phyloP scores from a whole-genome alignment of 2,113 vertebrate genomes.

The Phocoena sinus region DNA sequence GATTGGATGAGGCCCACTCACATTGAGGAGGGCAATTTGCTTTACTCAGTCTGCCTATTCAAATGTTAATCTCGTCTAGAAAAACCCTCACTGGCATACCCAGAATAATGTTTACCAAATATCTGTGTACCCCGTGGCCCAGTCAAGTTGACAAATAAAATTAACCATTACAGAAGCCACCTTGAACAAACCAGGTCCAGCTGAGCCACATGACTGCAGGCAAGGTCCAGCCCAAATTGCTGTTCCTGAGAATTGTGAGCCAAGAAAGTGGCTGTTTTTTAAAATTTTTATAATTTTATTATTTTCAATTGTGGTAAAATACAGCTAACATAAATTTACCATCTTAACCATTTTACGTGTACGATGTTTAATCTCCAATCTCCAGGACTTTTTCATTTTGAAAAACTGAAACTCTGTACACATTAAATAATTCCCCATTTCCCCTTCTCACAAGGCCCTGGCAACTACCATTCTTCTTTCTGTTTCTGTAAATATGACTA shows the following conservation, averaged over 20 bases:
- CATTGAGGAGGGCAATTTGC: background rate
- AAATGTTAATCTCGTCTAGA: background rate
- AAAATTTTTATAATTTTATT: constrained; percentile 17
- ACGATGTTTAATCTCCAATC: background rate
- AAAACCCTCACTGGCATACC: background rate
- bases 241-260: background rate
- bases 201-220: background rate
- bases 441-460: background rate
- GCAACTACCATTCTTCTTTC: background rate
- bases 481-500: background rate
- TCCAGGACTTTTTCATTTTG: background rate
- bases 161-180: background rate
- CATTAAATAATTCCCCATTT: background rate
- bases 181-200: background rate
- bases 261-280: constrained; percentile 18
- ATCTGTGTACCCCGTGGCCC: background rate
- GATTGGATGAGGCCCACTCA: background rate
- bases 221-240: background rate
- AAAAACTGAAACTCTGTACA: background rate
- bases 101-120: background rate
- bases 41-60: background rate
- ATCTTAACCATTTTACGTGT: background rate
- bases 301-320: constrained; percentile 27
- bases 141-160: background rate
- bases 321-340: background rate